Evolutionary conservation across 2,888 invertebrate species (phyloP).

Genomic region (Pyrochroa serraticornis): DNA sequence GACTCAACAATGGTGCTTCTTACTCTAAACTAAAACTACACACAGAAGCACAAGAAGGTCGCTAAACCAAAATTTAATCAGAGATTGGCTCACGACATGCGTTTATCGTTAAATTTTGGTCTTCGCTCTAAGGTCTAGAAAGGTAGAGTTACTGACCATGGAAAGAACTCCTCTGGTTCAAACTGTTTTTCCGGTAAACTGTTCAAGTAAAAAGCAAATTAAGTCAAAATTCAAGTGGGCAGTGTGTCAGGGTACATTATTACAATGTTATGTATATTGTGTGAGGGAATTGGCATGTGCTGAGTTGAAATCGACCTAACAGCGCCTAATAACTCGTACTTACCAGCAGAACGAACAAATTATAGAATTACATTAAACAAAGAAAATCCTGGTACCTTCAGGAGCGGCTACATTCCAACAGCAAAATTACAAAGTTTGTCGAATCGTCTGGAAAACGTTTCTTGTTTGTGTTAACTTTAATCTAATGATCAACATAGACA

Average conservation of each 20-base stretch:
- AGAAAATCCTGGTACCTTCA: too few species aligned
- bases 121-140: conserved; percentile 8
- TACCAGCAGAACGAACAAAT: too few species aligned
- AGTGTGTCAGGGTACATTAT: background rate
- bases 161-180: conserved; percentile 78
- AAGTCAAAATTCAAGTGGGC: conserved; percentile 1
- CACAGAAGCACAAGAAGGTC: conserved; percentile 19
- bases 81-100: background rate
- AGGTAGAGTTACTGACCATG: conserved; percentile 71
- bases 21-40: conserved; percentile 19
- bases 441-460: too few species aligned
- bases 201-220: conserved; percentile 52
- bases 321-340: too few species aligned
- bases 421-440: too few species aligned
- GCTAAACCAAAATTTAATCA: conserved; percentile 18
- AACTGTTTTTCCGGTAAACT: conserved; percentile 80
- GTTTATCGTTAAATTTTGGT: conserved; percentile 17
- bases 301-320: too few species aligned
- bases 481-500: too few species aligned
- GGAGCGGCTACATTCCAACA: too few species aligned
- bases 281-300: too few species aligned
- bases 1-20: conserved; percentile 17
- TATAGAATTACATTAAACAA: too few species aligned
- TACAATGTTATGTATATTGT: too few species aligned
- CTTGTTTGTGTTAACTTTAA: too few species aligned